Base-by-base conservation (phyloP, 2,888 invertebrate genomes). In the Amorpha juglandis region DNA sequence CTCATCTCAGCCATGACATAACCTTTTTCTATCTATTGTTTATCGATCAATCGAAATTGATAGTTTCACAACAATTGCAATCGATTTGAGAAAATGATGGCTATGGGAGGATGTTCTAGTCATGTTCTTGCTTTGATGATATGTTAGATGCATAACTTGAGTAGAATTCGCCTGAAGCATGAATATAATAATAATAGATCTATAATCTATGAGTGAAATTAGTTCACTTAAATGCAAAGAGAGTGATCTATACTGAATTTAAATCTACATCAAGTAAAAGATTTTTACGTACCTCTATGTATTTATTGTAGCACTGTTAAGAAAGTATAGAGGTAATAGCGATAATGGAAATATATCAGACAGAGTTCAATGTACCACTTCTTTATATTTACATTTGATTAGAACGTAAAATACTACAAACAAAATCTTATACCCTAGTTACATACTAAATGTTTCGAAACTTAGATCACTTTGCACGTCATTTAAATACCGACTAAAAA, bases 1-100 rank as follows among this genome's bases (percentile, higher is more conserved):
- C 77, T 72, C 79, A 79, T 79, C 78, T 58, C 58, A 48, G 48
- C 70, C 68, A 69, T 82, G 81, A 83, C 78, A 80, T 80, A 84
- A 85, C 42, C 58, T 58, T 58, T 79, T 64, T 75, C 68, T 67
- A 78, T 77, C 75, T 69, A 70, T 77, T 74, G 70, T 76, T 67
- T 72, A 76, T 80, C 73, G 74, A 71, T 76, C 67, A 72, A 76
- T 80, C 73, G 75, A 71, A 75, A 77, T 77, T 76, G 77, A 78
- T 79, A 77, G 78, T 81, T 80, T 79, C 77, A 73, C 78, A 82
- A 83, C 75, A 69, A 72, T 73, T 75, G 74, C 72, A 19, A 58
- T 58, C 38, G 58, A 65, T 11, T 65, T 74, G 74, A 76, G 67
- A 73, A 77, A 70, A 72, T 70, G 63, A 66, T 66, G 35, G 42